These are phyloP conservation scores for Eilema depressum DNA, from an alignment of 2,888 invertebrate species.

Conservation along the genomic window DNA sequence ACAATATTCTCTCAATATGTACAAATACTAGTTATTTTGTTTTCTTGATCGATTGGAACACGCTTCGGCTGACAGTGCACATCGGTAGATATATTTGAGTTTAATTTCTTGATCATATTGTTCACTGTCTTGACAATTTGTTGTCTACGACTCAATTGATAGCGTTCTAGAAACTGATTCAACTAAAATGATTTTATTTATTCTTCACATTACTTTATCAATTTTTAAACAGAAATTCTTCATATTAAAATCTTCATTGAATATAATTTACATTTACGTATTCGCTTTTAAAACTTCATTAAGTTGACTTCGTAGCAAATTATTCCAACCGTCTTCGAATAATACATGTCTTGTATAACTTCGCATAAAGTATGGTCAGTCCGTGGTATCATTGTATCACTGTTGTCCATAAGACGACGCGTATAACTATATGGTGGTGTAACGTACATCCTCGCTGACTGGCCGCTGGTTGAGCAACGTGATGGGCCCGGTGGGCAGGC, in stretches of 20 bases:
- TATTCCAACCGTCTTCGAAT: constrained; percentile 13
- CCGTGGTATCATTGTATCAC: constrained; percentile 26
- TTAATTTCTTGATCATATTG: not conserved
- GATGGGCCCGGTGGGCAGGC: constrained; percentile 96
- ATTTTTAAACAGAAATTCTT: no score
- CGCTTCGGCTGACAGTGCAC: not conserved
- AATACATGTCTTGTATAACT: constrained; percentile 1
- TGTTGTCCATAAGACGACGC: constrained; percentile 32
- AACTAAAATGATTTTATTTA: not conserved
- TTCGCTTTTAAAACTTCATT: not conserved
- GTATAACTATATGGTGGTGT: constrained; percentile 33
- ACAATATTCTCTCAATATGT: not conserved
- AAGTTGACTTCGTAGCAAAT: not conserved
- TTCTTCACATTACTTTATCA: not conserved
- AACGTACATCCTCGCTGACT: constrained; percentile 97
- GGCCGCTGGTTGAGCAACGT: constrained; percentile 98
- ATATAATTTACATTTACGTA: constrained; percentile 1
- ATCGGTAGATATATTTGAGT: not conserved
- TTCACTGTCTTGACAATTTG: not conserved
- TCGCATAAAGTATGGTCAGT: constrained; percentile 5
- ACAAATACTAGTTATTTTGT: not conserved
- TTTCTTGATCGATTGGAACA: constrained; percentile 6
- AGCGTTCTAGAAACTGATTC: not conserved
- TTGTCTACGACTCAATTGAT: not conserved
- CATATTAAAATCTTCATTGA: constrained; percentile 2